These are phyloP conservation scores for Gisinianus flammeolus DNA, from an alignment of 2,888 invertebrate species.

Conservation along the genomic window DNA sequence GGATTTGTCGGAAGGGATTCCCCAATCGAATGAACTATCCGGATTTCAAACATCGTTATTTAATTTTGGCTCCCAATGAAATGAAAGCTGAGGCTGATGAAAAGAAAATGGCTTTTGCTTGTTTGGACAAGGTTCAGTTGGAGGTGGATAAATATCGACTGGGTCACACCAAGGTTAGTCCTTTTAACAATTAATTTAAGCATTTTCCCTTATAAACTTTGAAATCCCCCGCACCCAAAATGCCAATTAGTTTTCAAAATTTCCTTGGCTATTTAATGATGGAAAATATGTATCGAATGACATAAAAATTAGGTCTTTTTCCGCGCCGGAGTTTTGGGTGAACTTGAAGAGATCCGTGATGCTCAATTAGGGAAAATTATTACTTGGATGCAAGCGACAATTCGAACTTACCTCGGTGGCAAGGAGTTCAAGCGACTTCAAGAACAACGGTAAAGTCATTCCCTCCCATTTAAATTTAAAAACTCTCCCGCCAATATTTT, in stretches of 20 bases:
- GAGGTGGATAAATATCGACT: slow-evolving; percentile 95
- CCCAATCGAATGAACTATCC: slow-evolving; percentile 99
- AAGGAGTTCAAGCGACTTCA: slow-evolving; percentile 97
- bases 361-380: slow-evolving; percentile 97
- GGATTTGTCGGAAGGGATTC: slow-evolving; percentile 99
- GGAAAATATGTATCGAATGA: too few relatives aligned
- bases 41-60: slow-evolving; percentile 99
- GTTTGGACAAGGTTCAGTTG: slow-evolving; percentile 83
- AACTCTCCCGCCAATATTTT: too few relatives aligned
- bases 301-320: slow-evolving; percentile 99
- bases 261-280: too few relatives aligned
- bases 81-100: slow-evolving; percentile 82
- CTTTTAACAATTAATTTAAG: background rate
- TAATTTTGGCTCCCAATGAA: slow-evolving; percentile 96
- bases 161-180: slow-evolving; percentile 96
- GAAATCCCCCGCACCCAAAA: background rate
- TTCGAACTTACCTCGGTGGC: slow-evolving; percentile 82
- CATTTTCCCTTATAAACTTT: background rate
- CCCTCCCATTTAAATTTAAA: too few relatives aligned
- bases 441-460: slow-evolving; percentile 90
- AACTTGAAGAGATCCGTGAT: slow-evolving; percentile 99
- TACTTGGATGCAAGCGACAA: slow-evolving; percentile 96
- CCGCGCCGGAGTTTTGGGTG: slow-evolving; percentile 99
- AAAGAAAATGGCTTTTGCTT: slow-evolving; percentile 84
- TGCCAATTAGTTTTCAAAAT: too few relatives aligned